These are phyloP conservation scores for Scelioninae gen. 2 DNA, from an alignment of 2,888 invertebrate species.

Conservation along the genomic window DNA sequence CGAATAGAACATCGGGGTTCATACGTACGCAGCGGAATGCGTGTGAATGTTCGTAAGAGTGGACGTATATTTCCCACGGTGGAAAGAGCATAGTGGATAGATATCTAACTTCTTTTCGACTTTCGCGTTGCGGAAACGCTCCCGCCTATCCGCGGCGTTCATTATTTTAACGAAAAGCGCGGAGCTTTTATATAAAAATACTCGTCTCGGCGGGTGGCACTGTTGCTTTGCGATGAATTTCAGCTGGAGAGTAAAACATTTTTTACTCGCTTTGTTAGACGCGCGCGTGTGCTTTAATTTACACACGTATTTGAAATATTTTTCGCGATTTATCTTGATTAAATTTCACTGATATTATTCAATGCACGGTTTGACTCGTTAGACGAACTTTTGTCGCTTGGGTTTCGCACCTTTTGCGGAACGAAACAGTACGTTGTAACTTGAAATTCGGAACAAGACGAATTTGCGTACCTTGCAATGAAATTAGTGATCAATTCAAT, in stretches of 20 bases:
- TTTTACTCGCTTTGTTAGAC: constrained; percentile 30
- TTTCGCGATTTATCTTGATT: constrained; percentile 40
- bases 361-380: constrained; percentile 1
- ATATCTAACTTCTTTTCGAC: constrained; percentile 58
- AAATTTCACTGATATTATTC: constrained; percentile 25
- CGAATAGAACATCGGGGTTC: constrained; percentile 12
- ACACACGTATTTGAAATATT: constrained; percentile 30
- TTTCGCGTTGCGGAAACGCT: constrained; percentile 59
- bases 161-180: constrained; percentile 67
- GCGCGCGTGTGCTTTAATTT: constrained; percentile 21
- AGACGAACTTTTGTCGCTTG: not conserved
- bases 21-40: constrained; percentile 25
- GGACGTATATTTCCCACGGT: constrained; percentile 51
- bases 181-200: constrained; percentile 64
- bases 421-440: not conserved
- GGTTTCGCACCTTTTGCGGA: not conserved
- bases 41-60: constrained; percentile 45
- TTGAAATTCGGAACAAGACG: not conserved
- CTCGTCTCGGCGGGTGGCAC: constrained; percentile 51
- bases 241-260: constrained; percentile 43
- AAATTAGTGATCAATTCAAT: constrained; percentile 16
- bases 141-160: constrained; percentile 65
- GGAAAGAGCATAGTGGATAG: constrained; percentile 46
- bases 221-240: constrained; percentile 61
- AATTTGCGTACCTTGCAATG: no score